These are phyloP conservation scores for Typhlichthys subterraneus DNA, from an alignment of 2,797 vertebrate genomes.

Conservation along the genomic window DNA sequence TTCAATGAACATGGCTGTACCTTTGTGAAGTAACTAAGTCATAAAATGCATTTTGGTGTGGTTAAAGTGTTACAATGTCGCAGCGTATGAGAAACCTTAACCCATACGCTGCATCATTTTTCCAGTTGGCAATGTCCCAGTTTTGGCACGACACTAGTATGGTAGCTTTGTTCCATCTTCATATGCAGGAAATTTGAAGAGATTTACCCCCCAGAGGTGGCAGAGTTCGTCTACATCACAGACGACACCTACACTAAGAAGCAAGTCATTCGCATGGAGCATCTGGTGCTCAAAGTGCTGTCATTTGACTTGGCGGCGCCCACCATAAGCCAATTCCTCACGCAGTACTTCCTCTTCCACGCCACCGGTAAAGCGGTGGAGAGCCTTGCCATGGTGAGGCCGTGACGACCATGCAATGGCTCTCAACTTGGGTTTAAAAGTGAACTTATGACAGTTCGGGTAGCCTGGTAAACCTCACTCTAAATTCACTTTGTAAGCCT, in stretches of 20 bases:
- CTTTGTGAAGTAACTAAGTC: no score
- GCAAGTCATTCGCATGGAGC: conserved; percentile 97
- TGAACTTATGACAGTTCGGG: no score
- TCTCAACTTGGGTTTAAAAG: neutral
- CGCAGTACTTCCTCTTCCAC: conserved; percentile 88
- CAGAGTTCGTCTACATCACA: conserved; percentile 98
- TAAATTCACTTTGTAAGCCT: no score
- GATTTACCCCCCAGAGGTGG: conserved; percentile 97
- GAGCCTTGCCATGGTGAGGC: conserved; percentile 90
- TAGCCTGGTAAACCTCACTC: no score
- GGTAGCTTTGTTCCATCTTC: neutral
- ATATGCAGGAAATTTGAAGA: conserved; percentile 94
- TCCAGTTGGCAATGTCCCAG: no score
- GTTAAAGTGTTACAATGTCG: no score
- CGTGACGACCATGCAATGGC: neutral
- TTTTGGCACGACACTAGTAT: no score
- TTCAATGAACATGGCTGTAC: no score
- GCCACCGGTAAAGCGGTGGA: conserved; percentile 81
- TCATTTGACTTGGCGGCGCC: conserved; percentile 96
- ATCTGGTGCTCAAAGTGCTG: conserved; percentile 95
- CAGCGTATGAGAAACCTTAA: no score
- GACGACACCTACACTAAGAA: conserved; percentile 99
- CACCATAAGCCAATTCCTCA: conserved; percentile 95
- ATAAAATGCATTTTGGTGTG: no score
- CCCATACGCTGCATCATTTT: no score